Base-by-base conservation (phyloP, 1,140 invertebrate genomes). In the Littorina saxatilis region DNA sequence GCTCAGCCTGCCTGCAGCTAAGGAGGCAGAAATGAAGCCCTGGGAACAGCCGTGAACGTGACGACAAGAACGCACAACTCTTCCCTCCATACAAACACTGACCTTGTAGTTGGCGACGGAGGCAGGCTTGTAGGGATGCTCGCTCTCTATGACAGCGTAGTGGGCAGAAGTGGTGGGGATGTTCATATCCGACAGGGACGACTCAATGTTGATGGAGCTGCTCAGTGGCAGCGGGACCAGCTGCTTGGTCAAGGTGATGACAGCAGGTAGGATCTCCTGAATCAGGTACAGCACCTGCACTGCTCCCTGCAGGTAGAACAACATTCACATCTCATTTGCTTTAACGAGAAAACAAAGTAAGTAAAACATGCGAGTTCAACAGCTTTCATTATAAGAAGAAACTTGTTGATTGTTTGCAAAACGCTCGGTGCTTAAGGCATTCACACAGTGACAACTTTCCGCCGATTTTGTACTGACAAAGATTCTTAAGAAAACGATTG, bases 61-160 rank as follows among this genome's bases (percentile, higher is more conserved):
- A n/a, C n/a, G n/a, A n/a, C n/a, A n/a, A n/a, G n/a, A n/a, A n/a
- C n/a, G n/a, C n/a, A n/a, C n/a, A n/a, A n/a, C n/a, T n/a, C n/a
- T n/a, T n/a, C n/a, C n/a, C n/a, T n/a, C n/a, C n/a, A n/a, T n/a
- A n/a, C n/a, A n/a, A n/a, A n/a, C n/a, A n/a, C n/a, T n/a, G n/a
- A 96, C 96, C 85, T 95, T 95, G 91, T 97, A 98, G 93, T 96
- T 96, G 52, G 95, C 95, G 20, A 98, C 96, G 72, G 95, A 95
- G 4, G 97, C 96, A 55, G 96, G 95, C 92, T 97, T 97, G 92
- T 99, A 99, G 0, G 98, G 98, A 94, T 99, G 98, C 50, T 98
- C 97, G 91, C 97, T 98, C 93, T 99, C 98, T 13, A 99, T 95
- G 94, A 97, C 95, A 15, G 97, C 96, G 90, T 98, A 98, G 93